Evolutionary conservation across 53 echinoderm and acorn worm genomes (phyloP), one percentile per base, ranked within the genome.

Genomic region (Mesocentrotus franciscanus): DNA sequence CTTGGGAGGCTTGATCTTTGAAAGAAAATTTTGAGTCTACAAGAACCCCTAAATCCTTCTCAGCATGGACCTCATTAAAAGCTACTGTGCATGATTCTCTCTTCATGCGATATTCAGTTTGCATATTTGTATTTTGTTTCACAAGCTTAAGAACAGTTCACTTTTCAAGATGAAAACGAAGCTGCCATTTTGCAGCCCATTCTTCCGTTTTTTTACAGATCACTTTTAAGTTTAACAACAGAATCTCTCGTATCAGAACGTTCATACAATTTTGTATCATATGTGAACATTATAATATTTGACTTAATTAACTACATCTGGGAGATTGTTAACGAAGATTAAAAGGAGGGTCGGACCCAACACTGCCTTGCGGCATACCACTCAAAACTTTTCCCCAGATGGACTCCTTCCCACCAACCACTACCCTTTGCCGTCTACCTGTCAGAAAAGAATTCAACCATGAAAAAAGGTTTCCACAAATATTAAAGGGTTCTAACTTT

Each of bases 311-410:
- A 57, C 26, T 18, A 87, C 57, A 56, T 87, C 27, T 87, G 89
- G 89, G 10, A 87, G 56, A 24, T 87, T 30, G 27, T 87, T 87
- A 24, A 87, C 24, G 9, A 56, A 87, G 17, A 57, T 56, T 26
- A 87, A 10, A 58, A 87, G 49, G 56, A 87, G 58, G 57, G 56
- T 87, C 15, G 57, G 89, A 20, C 59, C 89, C 8, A 87, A 87
- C 89, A 56, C 89, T 87, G 6, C 89, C 56, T 87, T 87, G 89
- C 12, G 89, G 89, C 16, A 55, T 26, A 12, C 87, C 87, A 56
- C 87, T 87, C 17, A 18, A 1, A 16, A 87, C 87, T 20, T 87
- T 27, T 18, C 56, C 18, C 87, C 87, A 87, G 12, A 2, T 8
- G 11, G 87, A 87, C 18, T 56, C 1, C 57, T 87, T 16, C 42